Evolutionary conservation across 2,888 invertebrate genomes (phyloP).

Genomic region (Onthophagus sagittarius): DNA sequence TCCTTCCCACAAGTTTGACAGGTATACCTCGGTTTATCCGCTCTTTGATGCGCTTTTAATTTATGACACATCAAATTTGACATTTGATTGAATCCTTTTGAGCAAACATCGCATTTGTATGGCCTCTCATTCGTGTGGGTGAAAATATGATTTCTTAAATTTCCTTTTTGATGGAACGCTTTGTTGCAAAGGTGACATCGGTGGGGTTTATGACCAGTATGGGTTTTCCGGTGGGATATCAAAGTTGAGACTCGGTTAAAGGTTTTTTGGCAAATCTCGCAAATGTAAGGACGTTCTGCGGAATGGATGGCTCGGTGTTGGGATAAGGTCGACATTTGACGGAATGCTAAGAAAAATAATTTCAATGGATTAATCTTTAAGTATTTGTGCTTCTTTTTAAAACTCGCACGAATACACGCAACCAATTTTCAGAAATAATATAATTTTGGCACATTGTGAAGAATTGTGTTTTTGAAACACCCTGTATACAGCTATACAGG

Average conservation of each 20-base stretch:
- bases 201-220: slow-evolving; percentile 70
- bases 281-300: slow-evolving; percentile 68
- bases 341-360: slow-evolving; percentile 50
- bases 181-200: slow-evolving; percentile 71
- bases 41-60: slow-evolving; percentile 58
- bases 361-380: no score
- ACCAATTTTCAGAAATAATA: no score
- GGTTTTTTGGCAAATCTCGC: slow-evolving; percentile 71
- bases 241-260: slow-evolving; percentile 77
- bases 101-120: slow-evolving; percentile 70
- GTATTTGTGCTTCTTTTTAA: no score
- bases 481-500: no score
- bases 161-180: slow-evolving; percentile 79
- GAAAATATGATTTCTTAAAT: slow-evolving; percentile 71
- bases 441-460: no score
- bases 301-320: slow-evolving; percentile 78
- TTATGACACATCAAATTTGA: slow-evolving; percentile 77
- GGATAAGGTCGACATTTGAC: slow-evolving; percentile 70
- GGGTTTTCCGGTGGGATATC: slow-evolving; percentile 75
- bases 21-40: slow-evolving; percentile 52
- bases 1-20: slow-evolving; percentile 55
- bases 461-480: no score
- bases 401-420: no score
- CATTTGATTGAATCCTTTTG: slow-evolving; percentile 76
- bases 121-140: slow-evolving; percentile 76